phyloP scores from a whole-genome alignment of 2,888 invertebrate species.

The Cephus runcator region DNA sequence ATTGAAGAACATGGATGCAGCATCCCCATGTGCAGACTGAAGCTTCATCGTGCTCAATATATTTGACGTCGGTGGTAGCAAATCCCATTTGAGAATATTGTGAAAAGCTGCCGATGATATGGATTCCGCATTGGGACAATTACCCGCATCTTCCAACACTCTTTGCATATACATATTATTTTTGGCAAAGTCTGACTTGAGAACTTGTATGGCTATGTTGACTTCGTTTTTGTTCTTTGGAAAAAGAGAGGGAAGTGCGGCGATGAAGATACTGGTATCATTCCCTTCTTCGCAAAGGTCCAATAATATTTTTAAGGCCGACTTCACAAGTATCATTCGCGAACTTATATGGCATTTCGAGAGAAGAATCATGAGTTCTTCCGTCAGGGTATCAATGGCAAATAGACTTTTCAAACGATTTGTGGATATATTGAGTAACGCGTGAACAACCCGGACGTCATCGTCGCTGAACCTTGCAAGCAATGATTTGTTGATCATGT shows the following conservation, averaged over 20 bases:
- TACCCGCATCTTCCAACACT: slow-evolving; percentile 43
- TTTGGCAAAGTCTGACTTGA: slow-evolving; percentile 64
- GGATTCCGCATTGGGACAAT: slow-evolving; percentile 39
- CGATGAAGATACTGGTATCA: slow-evolving; percentile 70
- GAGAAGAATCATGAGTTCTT: slow-evolving; percentile 50
- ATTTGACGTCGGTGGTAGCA: slow-evolving; percentile 49
- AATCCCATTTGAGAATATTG: slow-evolving; percentile 50
- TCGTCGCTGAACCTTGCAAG: slow-evolving; percentile 77
- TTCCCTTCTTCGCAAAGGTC: slow-evolving; percentile 55
- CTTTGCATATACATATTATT: slow-evolving; percentile 57
- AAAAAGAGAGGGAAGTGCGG: slow-evolving; percentile 73
- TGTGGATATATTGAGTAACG: slow-evolving; percentile 57
- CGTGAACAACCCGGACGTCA: slow-evolving; percentile 71
- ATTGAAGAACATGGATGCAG: slow-evolving; percentile 56
- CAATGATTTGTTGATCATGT: slow-evolving; percentile 74
- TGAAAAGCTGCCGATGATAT: slow-evolving; percentile 55
- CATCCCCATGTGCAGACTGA: slow-evolving; percentile 47
- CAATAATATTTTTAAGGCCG: slow-evolving; percentile 53
- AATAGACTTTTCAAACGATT: slow-evolving; percentile 44
- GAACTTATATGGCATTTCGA: slow-evolving; percentile 47
- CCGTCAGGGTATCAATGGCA: slow-evolving; percentile 45
- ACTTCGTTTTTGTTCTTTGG: slow-evolving; percentile 66
- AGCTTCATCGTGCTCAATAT: slow-evolving; percentile 52
- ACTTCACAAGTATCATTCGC: slow-evolving; percentile 44
- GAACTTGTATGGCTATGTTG: slow-evolving; percentile 62